Evolutionary conservation across 1,140 invertebrate genomes (phyloP).

Genomic region (Hydropsyche tenuis): DNA sequence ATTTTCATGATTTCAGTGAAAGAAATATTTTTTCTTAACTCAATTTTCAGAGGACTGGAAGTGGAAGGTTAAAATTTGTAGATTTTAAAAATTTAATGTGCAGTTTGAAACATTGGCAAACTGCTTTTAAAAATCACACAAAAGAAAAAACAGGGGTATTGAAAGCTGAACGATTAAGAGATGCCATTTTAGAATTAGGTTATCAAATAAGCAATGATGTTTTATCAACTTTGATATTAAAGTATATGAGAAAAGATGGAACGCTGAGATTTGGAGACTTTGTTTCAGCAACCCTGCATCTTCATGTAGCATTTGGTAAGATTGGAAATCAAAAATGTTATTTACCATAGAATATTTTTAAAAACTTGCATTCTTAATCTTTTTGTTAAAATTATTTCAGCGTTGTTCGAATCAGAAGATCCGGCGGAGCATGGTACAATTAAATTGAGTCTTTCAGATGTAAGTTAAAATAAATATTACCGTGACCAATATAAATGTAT

Average conservation of each 20-base stretch:
- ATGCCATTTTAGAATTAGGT: constrained; percentile 85
- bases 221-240: constrained; percentile 79
- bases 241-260: constrained; percentile 93
- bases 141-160: constrained; percentile 91
- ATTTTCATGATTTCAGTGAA: not conserved
- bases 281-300: constrained; percentile 86
- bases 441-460: constrained; percentile 81
- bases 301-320: constrained; percentile 87
- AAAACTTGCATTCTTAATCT: not conserved
- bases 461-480: constrained; percentile 55
- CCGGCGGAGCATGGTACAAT: constrained; percentile 82
- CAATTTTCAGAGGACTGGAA: constrained; percentile 71
- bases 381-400: constrained; percentile 59
- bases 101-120: constrained; percentile 90
- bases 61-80: constrained; percentile 80
- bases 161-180: constrained; percentile 83
- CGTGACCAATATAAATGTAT: not conserved
- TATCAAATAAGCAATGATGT: constrained; percentile 87
- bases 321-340: constrained; percentile 43
- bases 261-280: constrained; percentile 93
- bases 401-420: constrained; percentile 82
- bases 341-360: constrained; percentile 21
- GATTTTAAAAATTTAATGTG: constrained; percentile 94
- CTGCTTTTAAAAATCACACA: constrained; percentile 88
- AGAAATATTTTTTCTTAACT: constrained; percentile 55